phyloP scores from a whole-genome alignment of 2,797 vertebrate genomes.

The Scarus forsteni region DNA sequence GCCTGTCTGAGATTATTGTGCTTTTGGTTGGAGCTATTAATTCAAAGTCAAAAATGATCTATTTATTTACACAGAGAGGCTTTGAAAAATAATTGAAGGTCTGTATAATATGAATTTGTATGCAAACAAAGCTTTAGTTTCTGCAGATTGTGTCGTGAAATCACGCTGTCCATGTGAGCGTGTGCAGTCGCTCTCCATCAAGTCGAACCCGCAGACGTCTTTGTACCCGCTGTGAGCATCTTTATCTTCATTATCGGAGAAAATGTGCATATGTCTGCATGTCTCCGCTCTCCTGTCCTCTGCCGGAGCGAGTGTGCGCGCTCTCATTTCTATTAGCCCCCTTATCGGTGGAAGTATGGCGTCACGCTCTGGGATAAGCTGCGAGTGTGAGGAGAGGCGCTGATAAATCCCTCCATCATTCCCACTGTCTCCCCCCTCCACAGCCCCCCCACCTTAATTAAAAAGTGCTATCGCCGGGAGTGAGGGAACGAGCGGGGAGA shows the following conservation, averaged over 20 bases:
- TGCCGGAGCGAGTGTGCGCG: not conserved
- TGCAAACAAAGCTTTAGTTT: too few relatives aligned
- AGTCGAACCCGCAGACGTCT: constrained; percentile 49
- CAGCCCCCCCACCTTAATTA: constrained; percentile 84
- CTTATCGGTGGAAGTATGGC: constrained; percentile 76
- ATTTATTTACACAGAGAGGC: too few relatives aligned
- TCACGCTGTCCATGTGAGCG: not conserved
- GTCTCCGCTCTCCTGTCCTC: constrained; percentile 48
- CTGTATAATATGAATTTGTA: too few relatives aligned
- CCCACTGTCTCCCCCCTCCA: constrained; percentile 44
- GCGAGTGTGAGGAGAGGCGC: constrained; percentile 68
- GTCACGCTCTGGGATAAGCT: constrained; percentile 79
- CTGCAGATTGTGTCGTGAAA: too few relatives aligned
- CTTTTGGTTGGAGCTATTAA: too few relatives aligned
- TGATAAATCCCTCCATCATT: constrained; percentile 84
- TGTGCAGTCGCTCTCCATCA: constrained; percentile 35
- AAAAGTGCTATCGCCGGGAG: constrained; percentile 84
- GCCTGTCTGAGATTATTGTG: too few relatives aligned
- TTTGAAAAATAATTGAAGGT: too few relatives aligned
- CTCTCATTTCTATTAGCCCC: constrained; percentile 80
- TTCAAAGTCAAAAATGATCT: too few relatives aligned
- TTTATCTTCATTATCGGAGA: constrained; percentile 73
- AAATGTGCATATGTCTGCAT: constrained; percentile 77
- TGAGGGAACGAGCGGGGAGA: constrained; percentile 77
- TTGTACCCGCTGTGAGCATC: constrained; percentile 34